Conservation (phyloP, 53 echinoderm and acorn worm genomes). For the Henricia sp. region DNA sequence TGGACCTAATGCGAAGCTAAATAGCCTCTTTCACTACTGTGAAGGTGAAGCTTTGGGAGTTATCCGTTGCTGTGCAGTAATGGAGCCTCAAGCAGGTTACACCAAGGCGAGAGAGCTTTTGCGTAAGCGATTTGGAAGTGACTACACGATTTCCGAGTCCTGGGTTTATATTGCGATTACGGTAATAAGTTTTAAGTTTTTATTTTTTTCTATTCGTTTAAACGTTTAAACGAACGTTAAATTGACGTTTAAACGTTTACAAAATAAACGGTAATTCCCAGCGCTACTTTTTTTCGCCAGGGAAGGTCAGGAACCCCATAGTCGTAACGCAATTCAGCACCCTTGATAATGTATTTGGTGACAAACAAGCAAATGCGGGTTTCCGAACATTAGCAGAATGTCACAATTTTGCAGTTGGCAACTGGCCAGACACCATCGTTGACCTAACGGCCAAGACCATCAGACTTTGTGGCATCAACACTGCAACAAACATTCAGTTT, state of each 20-base stretch:
- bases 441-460: neutral
- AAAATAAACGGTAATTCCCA: no score
- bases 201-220: no score
- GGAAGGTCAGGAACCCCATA: constrained; percentile 17
- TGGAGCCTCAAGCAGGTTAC: constrained; percentile 1
- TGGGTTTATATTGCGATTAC: neutral
- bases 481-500: neutral
- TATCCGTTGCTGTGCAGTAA: neutral
- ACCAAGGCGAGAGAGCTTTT: constrained; percentile 2
- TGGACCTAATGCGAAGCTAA: constrained; percentile 6
- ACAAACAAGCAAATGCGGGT: neutral
- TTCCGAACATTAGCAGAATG: neutral
- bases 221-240: no score
- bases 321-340: constrained; percentile 6
- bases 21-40: neutral
- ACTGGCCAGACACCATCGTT: neutral
- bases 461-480: constrained; percentile 6
- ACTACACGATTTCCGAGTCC: neutral
- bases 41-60: constrained; percentile 2
- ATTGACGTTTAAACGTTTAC: no score
- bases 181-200: no score
- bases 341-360: neutral
- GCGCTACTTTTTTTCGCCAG: constrained; percentile 18
- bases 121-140: constrained; percentile 8
- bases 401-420: neutral